phyloP scores from a whole-genome alignment of 2,888 invertebrate species.

The Caenorhabditis sp. region DNA sequence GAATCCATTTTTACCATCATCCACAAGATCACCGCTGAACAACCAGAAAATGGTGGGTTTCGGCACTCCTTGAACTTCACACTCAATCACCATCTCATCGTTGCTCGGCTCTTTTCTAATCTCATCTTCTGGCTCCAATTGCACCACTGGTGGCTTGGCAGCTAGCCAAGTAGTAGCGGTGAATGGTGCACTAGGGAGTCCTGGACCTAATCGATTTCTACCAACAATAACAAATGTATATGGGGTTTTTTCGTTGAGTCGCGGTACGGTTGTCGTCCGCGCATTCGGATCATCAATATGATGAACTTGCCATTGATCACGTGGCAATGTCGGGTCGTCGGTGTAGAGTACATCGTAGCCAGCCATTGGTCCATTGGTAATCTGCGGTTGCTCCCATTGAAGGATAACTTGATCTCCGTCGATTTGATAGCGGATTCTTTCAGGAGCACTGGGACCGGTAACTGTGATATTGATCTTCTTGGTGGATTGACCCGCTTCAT shows the following conservation, averaged over 20 bases:
- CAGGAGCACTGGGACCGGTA: slow-evolving; percentile 67
- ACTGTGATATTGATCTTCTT: slow-evolving; percentile 62
- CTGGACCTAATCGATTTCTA: slow-evolving; percentile 66
- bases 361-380: slow-evolving; percentile 67
- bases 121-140: slow-evolving; percentile 54
- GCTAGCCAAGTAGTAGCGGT: slow-evolving; percentile 64
- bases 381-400: slow-evolving; percentile 67
- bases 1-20: slow-evolving; percentile 70
- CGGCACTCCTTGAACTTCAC: slow-evolving; percentile 67
- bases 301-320: slow-evolving; percentile 61
- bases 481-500: slow-evolving; percentile 67
- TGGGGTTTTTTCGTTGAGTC: slow-evolving; percentile 63
- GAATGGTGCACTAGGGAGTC: slow-evolving; percentile 60
- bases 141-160: slow-evolving; percentile 52
- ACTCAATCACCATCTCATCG: slow-evolving; percentile 63
- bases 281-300: slow-evolving; percentile 56
- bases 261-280: slow-evolving; percentile 50
- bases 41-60: slow-evolving; percentile 69
- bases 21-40: slow-evolving; percentile 64
- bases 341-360: slow-evolving; percentile 69
- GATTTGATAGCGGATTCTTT: slow-evolving; percentile 65
- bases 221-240: slow-evolving; percentile 67
- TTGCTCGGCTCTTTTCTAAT: slow-evolving; percentile 59
- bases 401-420: slow-evolving; percentile 66
- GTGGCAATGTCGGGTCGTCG: slow-evolving; percentile 60